These are phyloP conservation scores for Morone saxatilis DNA, from an alignment of 2,113 vertebrate species.

Conservation along the genomic window DNA sequence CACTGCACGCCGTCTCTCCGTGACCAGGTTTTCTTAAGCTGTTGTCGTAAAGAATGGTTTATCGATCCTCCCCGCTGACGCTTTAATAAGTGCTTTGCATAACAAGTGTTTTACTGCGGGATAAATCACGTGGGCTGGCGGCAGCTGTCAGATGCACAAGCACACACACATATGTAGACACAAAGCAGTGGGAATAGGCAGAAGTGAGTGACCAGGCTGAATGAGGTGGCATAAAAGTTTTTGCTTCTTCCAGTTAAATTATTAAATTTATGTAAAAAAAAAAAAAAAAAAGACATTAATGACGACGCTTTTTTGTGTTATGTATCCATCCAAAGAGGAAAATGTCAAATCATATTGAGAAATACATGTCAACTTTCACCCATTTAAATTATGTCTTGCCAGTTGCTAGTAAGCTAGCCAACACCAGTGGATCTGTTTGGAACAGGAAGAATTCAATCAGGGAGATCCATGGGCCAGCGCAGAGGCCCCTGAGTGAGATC, in stretches of 20 bases:
- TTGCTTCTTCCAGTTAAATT: neutral
- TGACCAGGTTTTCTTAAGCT: slow-evolving; percentile 78
- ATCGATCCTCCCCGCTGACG: slow-evolving; percentile 78
- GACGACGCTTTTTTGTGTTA: neutral
- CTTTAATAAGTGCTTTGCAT: slow-evolving; percentile 83
- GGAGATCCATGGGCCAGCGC: slow-evolving; percentile 60
- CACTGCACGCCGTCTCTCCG: slow-evolving; percentile 52
- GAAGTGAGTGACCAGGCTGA: neutral
- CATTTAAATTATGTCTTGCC: slow-evolving; percentile 27
- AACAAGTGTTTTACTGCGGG: slow-evolving; percentile 79
- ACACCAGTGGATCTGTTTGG: slow-evolving; percentile 46
- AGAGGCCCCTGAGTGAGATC: slow-evolving; percentile 69
- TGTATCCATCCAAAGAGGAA: slow-evolving; percentile 16
- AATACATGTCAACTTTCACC: slow-evolving; percentile 9
- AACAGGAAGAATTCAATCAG: slow-evolving; percentile 70
- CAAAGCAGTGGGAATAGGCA: neutral
- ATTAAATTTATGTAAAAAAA: neutral
- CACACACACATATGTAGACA: slow-evolving; percentile 32
- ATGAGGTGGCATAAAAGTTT: slow-evolving; percentile 1
- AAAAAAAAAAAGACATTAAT: no score
- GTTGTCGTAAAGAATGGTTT: slow-evolving; percentile 82
- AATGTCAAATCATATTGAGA: neutral
- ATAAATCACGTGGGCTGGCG: slow-evolving; percentile 70
- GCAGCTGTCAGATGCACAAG: slow-evolving; percentile 50
- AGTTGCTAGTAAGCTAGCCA: slow-evolving; percentile 36